Conservation (phyloP, 2,888 invertebrate genomes). For the Lomographa bimaculata region DNA sequence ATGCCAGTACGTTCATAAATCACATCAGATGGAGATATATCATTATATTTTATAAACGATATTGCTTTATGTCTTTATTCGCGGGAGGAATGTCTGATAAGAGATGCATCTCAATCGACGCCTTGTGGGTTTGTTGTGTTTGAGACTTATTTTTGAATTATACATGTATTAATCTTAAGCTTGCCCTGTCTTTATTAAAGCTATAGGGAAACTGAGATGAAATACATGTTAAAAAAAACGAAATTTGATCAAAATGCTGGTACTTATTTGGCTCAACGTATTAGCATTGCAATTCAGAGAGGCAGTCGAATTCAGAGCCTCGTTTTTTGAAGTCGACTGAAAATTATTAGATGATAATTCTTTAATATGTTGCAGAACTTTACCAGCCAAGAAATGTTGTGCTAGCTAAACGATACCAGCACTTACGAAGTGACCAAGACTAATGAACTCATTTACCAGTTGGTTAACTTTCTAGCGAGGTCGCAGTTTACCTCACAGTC, state of each 20-base stretch:
- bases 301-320: no score
- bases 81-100: constrained; percentile 35
- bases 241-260: no score
- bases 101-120: constrained; percentile 39
- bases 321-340: no score
- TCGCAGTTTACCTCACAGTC: constrained; percentile 27
- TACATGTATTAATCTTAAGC: no score
- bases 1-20: constrained; percentile 63
- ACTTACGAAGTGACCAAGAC: constrained; percentile 16
- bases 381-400: not conserved
- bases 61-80: constrained; percentile 55
- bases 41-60: constrained; percentile 32
- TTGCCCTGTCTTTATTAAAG: no score
- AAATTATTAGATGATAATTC: no score
- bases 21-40: constrained; percentile 44
- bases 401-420: not conserved
- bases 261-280: no score
- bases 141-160: constrained; percentile 10
- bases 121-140: constrained; percentile 20
- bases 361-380: no score
- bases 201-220: no score
- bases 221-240: no score
- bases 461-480: constrained; percentile 39
- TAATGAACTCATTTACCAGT: constrained; percentile 39
- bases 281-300: no score